Conservation (phyloP, 2,113 vertebrate species). For the Riparia riparia region DNA sequence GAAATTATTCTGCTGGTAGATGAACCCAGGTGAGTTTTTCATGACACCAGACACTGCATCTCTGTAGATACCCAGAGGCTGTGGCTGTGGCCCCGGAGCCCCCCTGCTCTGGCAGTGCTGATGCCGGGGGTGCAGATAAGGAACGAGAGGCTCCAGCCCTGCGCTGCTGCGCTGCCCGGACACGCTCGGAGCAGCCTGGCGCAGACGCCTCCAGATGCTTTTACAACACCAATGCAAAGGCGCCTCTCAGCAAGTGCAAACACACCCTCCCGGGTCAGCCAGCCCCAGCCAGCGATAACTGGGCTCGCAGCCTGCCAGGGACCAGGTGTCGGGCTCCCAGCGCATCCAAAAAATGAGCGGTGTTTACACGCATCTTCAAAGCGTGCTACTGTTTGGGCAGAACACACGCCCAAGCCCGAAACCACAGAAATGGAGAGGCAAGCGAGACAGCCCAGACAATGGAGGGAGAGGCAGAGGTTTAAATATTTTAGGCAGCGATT, state of each 20-base stretch:
- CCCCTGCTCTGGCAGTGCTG: background rate
- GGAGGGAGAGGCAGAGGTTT: slow-evolving; percentile 34
- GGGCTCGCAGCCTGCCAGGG: background rate
- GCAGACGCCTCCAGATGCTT: slow-evolving; percentile 57
- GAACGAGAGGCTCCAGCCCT: background rate
- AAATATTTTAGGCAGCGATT: slow-evolving; percentile 4
- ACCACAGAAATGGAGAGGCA: slow-evolving; percentile 33
- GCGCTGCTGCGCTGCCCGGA: slow-evolving; percentile 14
- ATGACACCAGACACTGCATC: accelerated
- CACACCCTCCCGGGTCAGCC: slow-evolving; percentile 13
- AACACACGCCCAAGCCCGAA: background rate
- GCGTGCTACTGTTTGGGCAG: background rate
- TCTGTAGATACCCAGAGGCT: accelerated
- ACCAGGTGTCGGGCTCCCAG: background rate
- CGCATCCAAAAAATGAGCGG: background rate
- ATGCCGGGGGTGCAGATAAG: background rate
- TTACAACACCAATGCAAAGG: slow-evolving; percentile 15
- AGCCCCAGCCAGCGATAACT: background rate
- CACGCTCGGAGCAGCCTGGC: slow-evolving; percentile 30
- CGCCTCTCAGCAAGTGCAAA: slow-evolving; percentile 35
- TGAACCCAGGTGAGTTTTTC: accelerated
- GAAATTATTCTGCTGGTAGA: background rate
- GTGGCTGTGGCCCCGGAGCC: background rate
- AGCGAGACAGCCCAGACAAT: slow-evolving; percentile 18
- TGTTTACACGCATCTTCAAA: slow-evolving; percentile 49